Conservation (phyloP, 1,140 invertebrate species). For the Drosophila novamexicana region DNA sequence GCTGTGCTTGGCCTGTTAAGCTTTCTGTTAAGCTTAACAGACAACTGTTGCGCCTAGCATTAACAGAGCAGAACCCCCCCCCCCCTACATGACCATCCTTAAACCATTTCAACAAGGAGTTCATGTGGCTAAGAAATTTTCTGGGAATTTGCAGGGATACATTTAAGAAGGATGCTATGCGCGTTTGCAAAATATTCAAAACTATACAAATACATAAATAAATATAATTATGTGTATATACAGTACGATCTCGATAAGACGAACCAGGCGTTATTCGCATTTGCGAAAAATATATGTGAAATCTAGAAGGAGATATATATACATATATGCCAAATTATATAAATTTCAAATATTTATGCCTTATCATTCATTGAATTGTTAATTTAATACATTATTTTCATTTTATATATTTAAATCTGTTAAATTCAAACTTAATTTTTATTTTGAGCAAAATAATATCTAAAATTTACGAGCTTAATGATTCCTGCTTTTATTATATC, state of each 20-base stretch:
- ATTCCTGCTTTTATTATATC: no score
- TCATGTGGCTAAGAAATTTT: conserved; percentile 15
- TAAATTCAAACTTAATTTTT: no score
- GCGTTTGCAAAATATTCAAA: conserved; percentile 16
- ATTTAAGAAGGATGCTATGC: conserved; percentile 27
- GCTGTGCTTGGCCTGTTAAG: background rate
- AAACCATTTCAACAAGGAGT: background rate
- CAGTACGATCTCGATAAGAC: background rate
- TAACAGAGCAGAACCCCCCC: background rate
- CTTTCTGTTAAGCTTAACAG: conserved; percentile 13
- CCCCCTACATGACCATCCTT: no score
- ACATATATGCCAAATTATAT: no score
- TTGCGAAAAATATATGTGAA: no score
- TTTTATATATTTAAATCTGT: no score
- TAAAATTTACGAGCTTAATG: no score
- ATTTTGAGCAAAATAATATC: no score
- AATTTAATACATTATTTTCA: no score
- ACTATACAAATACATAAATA: conserved; percentile 22
- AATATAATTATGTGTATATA: background rate
- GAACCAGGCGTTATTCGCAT: background rate
- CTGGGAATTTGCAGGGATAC: conserved; percentile 46
- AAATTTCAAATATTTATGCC: no score
- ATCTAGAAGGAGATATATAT: no score
- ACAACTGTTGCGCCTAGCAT: conserved; percentile 22
- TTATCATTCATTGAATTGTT: no score